Conservation (phyloP, 2,113 vertebrate species). For the Zosterops borbonicus region DNA sequence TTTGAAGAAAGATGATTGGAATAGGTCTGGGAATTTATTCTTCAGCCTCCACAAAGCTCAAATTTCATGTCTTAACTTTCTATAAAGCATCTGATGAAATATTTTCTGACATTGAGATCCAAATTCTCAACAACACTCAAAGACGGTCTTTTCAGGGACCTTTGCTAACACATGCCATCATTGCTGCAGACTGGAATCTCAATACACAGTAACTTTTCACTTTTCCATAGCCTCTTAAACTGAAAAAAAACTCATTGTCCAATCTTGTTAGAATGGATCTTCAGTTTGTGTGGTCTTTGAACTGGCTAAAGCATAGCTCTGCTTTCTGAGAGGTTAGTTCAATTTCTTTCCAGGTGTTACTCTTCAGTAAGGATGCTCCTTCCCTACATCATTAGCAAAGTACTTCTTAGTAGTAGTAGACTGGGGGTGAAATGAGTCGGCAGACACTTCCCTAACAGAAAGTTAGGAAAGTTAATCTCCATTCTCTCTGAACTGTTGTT, state of each 20-base stretch:
- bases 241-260: background rate
- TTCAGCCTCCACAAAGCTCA: background rate
- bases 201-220: background rate
- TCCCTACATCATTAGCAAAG: background rate
- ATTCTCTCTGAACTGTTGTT: background rate
- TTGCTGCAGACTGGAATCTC: background rate
- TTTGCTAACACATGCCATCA: background rate
- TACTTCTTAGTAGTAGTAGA: background rate
- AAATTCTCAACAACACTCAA: background rate
- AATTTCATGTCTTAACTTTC: background rate
- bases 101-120: background rate
- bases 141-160: background rate
- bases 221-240: background rate
- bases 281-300: background rate
- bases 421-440: background rate
- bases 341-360: background rate
- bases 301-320: background rate
- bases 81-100: background rate
- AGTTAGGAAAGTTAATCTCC: background rate
- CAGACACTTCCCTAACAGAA: background rate
- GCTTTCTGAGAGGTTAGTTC: background rate
- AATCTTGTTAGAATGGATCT: background rate
- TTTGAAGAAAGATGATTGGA: background rate
- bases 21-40: background rate
- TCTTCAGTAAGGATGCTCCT: background rate